Evolutionary conservation across 2,888 invertebrate species (phyloP).

Genomic region (Orthosia incerta): DNA sequence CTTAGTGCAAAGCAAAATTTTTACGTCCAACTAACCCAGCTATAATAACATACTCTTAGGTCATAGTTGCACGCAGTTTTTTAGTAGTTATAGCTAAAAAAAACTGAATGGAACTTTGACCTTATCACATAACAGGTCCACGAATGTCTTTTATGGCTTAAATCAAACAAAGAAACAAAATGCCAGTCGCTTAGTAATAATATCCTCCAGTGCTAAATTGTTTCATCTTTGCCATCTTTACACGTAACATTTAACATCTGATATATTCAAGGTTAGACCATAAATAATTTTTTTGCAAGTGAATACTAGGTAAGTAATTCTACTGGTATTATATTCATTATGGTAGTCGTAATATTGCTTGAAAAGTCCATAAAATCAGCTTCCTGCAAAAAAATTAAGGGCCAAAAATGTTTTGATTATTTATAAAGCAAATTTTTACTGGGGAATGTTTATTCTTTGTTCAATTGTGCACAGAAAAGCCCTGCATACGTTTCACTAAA

Average conservation of each 20-base stretch:
- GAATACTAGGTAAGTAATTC: too few relatives aligned
- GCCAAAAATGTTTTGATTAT: too few relatives aligned
- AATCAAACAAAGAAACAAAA: constrained; percentile 13
- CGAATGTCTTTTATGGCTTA: constrained; percentile 29
- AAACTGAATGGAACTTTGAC: constrained; percentile 38
- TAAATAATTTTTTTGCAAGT: too few relatives aligned
- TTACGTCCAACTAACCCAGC: constrained; percentile 47
- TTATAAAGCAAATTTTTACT: too few relatives aligned
- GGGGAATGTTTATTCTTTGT: too few relatives aligned
- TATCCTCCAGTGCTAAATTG: constrained; percentile 51
- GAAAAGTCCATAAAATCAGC: too few relatives aligned
- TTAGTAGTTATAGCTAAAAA: background rate
- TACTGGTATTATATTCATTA: too few relatives aligned
- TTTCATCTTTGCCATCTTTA: constrained; percentile 56
- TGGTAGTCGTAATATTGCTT: too few relatives aligned
- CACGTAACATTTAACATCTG: constrained; percentile 21
- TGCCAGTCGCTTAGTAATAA: constrained; percentile 22
- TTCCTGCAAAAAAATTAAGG: too few relatives aligned
- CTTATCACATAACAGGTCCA: constrained; percentile 56
- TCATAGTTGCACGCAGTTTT: too few relatives aligned
- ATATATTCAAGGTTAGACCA: constrained; percentile 39
- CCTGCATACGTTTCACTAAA: too few relatives aligned
- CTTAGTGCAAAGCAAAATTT: constrained; percentile 12
- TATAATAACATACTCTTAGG: constrained; percentile 33
- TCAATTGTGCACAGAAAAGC: too few relatives aligned